Percentiles rank a stretch among this genome's conserved stretches.
Evolutionary conservation across 2,888 invertebrate genomes (phyloP).

Genomic region (Andrena praecox): DNA sequence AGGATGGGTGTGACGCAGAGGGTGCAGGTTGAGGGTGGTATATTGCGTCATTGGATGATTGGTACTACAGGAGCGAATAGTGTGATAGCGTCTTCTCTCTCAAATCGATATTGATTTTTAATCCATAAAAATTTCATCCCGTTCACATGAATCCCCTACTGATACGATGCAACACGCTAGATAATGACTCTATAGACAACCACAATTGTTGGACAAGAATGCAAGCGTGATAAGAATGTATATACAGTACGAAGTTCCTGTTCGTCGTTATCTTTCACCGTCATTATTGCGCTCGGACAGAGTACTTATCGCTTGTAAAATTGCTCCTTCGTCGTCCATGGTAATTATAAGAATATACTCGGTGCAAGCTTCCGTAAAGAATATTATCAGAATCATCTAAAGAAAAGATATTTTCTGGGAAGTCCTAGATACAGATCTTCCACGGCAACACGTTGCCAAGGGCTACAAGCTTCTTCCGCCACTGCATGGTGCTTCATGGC

Average conservation of each 20-base stretch:
- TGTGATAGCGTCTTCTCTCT: not conserved
- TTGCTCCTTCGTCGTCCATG: not conserved
- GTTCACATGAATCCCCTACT: not conserved
- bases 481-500: conserved; percentile 64
- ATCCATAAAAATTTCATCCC: not conserved
- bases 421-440: conserved; percentile 20
- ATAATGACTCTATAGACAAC: no score
- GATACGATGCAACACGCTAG: not conserved
- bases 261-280: no score
- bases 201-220: no score
- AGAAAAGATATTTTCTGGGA: not conserved
- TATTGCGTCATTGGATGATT: conserved; percentile 70
- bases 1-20: conserved; percentile 70
- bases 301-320: no score
- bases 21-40: conserved; percentile 68
- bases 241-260: no score
- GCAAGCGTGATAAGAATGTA: no score
- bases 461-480: conserved; percentile 64
- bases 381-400: not conserved
- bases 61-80: conserved; percentile 55
- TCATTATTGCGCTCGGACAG: no score
- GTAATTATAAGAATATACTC: not conserved
- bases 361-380: not conserved
- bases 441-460: conserved; percentile 64
- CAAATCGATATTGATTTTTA: conserved; percentile 17